Evolutionary conservation across 2,113 vertebrate species (phyloP).

Genomic region (Odocoileus hemionus): DNA sequence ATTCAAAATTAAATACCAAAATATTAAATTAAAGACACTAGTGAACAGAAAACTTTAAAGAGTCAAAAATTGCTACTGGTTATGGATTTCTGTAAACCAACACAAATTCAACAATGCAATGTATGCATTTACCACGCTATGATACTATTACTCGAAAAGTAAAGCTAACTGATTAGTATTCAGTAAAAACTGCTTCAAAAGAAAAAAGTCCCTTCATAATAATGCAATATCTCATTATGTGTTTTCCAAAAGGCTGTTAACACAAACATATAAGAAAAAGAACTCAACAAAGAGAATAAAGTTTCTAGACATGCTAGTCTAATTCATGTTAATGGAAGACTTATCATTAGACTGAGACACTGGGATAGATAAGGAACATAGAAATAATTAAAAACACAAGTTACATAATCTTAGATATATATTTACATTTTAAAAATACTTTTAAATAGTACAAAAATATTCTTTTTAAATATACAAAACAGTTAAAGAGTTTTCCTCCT

Average conservation of each 20-base stretch:
- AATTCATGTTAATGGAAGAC: neutral
- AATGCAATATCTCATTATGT: neutral
- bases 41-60: constrained; percentile 1
- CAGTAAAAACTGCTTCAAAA: neutral
- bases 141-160: neutral
- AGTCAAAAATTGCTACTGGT: neutral
- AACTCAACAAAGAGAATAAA: neutral
- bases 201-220: constrained; percentile 18
- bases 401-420: neutral
- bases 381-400: constrained; percentile 9
- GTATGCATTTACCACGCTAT: neutral
- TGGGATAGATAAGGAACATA: neutral
- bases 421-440: neutral
- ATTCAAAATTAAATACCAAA: constrained; percentile 36
- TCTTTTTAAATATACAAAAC: neutral
- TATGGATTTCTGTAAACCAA: neutral
- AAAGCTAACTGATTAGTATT: neutral
- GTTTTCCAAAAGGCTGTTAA: neutral
- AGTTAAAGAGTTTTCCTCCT: neutral
- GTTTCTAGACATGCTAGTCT: neutral
- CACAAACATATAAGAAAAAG: neutral
- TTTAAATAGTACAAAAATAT: neutral
- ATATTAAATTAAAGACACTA: constrained; percentile 23
- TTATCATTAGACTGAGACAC: neutral
- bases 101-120: neutral